Percentiles rank a stretch among this genome's conserved stretches.
These are phyloP conservation scores for Fratercula arctica DNA, from an alignment of 2,797 vertebrate species.

Conservation along the genomic window DNA sequence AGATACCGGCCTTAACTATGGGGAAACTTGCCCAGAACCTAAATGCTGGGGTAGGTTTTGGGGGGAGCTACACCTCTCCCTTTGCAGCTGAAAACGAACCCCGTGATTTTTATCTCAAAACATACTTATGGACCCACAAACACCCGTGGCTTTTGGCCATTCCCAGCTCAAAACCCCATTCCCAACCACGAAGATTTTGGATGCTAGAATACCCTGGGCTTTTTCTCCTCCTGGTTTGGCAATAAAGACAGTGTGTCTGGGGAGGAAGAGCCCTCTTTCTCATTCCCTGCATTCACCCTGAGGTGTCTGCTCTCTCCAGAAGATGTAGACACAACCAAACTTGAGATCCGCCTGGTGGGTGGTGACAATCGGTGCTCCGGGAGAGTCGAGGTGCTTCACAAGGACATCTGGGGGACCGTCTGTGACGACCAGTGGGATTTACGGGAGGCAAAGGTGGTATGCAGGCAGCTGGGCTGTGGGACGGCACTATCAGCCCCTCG, in stretches of 20 bases:
- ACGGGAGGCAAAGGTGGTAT: constrained; percentile 50
- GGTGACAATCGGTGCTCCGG: constrained; percentile 41
- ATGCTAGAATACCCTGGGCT: background rate
- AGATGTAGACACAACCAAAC: background rate
- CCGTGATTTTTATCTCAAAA: background rate
- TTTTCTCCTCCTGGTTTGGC: background rate
- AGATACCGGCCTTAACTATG: background rate
- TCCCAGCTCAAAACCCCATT: background rate
- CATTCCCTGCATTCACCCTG: background rate
- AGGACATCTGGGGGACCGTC: constrained; percentile 43
- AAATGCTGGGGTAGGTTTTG: background rate
- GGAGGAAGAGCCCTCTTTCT: background rate
- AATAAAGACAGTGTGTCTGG: background rate
- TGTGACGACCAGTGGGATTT: constrained; percentile 64
- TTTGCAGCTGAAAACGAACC: background rate
- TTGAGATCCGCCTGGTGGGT: background rate
- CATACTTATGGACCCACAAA: background rate
- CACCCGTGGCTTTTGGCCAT: background rate
- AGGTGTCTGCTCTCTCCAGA: background rate
- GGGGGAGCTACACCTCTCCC: background rate
- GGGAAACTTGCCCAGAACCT: background rate
- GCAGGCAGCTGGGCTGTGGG: constrained; percentile 57
- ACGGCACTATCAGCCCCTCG: background rate
- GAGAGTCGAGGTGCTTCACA: constrained; percentile 49
- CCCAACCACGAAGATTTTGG: background rate